phyloP scores from a whole-genome alignment of 2,113 vertebrate species.

The Donacobius atricapilla region DNA sequence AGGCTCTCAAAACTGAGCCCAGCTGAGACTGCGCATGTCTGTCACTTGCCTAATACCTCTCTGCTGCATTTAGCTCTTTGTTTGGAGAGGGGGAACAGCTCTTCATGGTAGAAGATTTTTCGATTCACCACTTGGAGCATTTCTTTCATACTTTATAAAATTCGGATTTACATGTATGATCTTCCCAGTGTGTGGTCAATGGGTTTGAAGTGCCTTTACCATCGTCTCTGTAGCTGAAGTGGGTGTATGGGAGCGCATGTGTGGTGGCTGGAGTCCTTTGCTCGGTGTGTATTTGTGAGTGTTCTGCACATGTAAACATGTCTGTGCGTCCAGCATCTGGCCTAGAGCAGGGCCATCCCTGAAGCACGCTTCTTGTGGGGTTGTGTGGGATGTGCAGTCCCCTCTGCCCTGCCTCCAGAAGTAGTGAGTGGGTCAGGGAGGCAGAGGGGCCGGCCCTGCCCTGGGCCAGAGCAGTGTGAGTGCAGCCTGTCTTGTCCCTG shows the following conservation, averaged over 20 bases:
- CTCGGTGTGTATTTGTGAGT: neutral
- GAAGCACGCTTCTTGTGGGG: neutral
- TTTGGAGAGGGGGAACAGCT: conserved; percentile 45
- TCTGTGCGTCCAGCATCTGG: neutral
- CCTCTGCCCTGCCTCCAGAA: neutral
- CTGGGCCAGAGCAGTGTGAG: neutral
- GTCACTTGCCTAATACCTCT: conserved; percentile 54
- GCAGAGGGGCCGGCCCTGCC: neutral
- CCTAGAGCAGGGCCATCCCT: rapidly evolving
- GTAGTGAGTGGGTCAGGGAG: conserved; percentile 4
- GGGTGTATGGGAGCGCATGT: neutral
- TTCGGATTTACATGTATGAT: neutral
- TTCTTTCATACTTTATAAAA: conserved; percentile 22
- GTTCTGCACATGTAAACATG: neutral
- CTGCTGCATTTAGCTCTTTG: conserved; percentile 53
- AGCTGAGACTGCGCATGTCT: conserved; percentile 31
- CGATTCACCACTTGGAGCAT: conserved; percentile 29
- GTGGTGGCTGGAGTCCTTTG: neutral
- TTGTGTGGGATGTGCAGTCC: neutral
- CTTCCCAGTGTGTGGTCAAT: neutral
- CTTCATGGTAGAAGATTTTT: conserved; percentile 53
- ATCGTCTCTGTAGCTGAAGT: neutral
- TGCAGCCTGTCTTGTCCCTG: rapidly evolving
- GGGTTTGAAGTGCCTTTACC: conserved; percentile 51
- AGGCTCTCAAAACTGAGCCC: conserved; percentile 30